Percentiles rank a stretch among this genome's conserved stretches.
These are phyloP conservation scores for Euzetes globulus DNA, from an alignment of 2,888 invertebrate genomes.

Conservation along the genomic window DNA sequence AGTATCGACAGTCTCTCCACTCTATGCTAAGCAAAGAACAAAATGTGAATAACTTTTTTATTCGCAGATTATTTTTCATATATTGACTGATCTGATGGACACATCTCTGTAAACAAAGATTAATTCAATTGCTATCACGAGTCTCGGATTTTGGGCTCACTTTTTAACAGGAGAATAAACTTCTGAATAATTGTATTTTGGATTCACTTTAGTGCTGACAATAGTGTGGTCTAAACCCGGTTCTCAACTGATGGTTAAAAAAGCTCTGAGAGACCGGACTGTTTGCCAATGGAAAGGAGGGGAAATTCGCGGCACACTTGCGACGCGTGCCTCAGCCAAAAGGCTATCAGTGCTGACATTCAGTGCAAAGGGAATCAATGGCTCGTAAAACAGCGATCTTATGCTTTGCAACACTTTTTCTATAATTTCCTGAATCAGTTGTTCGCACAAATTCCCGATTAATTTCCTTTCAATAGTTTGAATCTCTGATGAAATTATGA, in stretches of 20 bases:
- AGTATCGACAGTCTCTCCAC: neutral
- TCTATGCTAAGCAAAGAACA: neutral
- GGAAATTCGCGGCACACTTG: neutral
- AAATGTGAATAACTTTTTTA: neutral
- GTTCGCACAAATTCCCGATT: conserved; percentile 22
- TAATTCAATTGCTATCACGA: conserved; percentile 24
- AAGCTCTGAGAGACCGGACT: neutral
- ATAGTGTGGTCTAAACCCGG: neutral
- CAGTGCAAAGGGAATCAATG: neutral
- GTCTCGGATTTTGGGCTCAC: neutral
- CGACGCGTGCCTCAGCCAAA: neutral
- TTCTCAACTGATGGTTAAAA: neutral
- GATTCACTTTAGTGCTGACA: neutral
- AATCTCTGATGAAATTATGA: conserved; percentile 4
- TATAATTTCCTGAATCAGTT: conserved; percentile 10
- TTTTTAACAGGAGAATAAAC: neutral
- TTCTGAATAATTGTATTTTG: conserved; percentile 15
- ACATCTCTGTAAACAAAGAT: conserved; percentile 28
- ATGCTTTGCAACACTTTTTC: neutral
- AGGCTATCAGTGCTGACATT: neutral
- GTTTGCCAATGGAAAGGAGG: neutral
- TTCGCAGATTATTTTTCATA: neutral
- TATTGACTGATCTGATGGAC: neutral
- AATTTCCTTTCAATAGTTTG: conserved; percentile 10
- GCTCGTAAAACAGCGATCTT: conserved; percentile 3